Evolutionary conservation across 53 echinoderm and acorn worm genomes (phyloP), one percentile per base, ranked within the genome.

Genomic region (Holothuria scabra): DNA sequence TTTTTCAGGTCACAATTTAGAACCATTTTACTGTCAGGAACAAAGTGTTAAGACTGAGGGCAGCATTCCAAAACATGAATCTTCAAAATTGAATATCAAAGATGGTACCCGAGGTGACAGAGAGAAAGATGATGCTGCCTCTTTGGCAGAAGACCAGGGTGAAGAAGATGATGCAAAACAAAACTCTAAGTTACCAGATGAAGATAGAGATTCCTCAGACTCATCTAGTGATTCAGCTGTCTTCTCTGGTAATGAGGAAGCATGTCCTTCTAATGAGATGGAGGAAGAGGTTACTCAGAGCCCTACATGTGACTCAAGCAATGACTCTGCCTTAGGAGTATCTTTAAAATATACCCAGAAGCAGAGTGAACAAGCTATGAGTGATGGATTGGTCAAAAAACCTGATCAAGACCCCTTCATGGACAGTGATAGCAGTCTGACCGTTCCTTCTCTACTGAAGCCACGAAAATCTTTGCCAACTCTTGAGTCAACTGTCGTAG

Each of bases 151-250:
- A 12, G 65, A 31, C 31, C 28, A 69, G 21, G 69, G 41, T 21
- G 69, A n/a, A 20, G 46, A 44, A 44, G 72, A 72, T 44, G 71
- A 46, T 64, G 31, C 13, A 31, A 24, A 65, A 28, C 28, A 31
- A 29, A 31, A 65, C 2, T 65, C 65, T 46, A 71, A 71, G 41
- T 16, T 71, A 34, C 34, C 71, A 56, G 79, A 79, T 26, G 79
- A 79, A 18, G 59, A 79, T 37, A 61, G 82, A 37, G 82, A 81
- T 21, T 64, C 82, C 14, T 81, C 82, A 1, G 82, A 81, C 38
- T 61, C 82, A 16, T 81, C 82, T 8, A 81, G 82, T 41, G 82
- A 81, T 28, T 81, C 82, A 24, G 82, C 82, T 0, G 82, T 81
- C 19, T 81, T 81, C 46, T 81, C 82, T 10, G 82, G 82, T 8